phyloP scores from a whole-genome alignment of 2,888 invertebrate genomes.

The Encarsia formosa region DNA sequence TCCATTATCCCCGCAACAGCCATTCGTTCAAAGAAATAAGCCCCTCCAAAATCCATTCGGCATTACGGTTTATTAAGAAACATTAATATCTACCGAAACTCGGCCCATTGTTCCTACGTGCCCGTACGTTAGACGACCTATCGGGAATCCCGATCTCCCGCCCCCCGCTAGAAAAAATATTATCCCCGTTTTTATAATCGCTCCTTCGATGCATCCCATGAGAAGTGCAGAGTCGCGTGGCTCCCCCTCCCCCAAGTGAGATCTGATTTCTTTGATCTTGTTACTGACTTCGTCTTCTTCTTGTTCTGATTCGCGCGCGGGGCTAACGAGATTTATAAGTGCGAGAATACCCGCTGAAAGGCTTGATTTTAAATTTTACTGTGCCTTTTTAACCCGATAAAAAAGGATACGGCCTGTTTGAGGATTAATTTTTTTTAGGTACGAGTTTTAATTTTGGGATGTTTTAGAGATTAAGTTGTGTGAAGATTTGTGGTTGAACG shows the following conservation, averaged over 20 bases:
- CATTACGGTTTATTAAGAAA: constrained; percentile 17
- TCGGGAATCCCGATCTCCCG: not conserved
- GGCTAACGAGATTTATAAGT: constrained; percentile 15
- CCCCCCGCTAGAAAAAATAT: not conserved
- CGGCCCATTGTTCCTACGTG: constrained; percentile 16
- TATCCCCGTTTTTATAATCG: constrained; percentile 4
- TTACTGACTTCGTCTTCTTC: not conserved
- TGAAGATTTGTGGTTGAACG: too few relatives aligned
- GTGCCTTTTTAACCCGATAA: too few relatives aligned
- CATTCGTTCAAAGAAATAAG: too few relatives aligned
- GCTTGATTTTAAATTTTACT: too few relatives aligned
- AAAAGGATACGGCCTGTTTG: too few relatives aligned
- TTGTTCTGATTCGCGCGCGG: not conserved
- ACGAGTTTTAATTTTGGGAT: too few relatives aligned
- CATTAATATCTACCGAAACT: constrained; percentile 16
- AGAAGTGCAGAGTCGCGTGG: constrained; percentile 18
- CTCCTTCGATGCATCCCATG: constrained; percentile 4
- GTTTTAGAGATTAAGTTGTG: too few relatives aligned
- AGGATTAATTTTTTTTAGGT: too few relatives aligned
- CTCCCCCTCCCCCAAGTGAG: constrained; percentile 1
- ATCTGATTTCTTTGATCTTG: constrained; percentile 17
- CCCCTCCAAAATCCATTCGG: too few relatives aligned
- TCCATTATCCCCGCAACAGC: too few relatives aligned
- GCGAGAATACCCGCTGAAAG: constrained; percentile 3
- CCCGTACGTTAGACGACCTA: constrained; percentile 11